Base-by-base conservation (phyloP, 2,113 vertebrate species). In the Prolemur simus region DNA sequence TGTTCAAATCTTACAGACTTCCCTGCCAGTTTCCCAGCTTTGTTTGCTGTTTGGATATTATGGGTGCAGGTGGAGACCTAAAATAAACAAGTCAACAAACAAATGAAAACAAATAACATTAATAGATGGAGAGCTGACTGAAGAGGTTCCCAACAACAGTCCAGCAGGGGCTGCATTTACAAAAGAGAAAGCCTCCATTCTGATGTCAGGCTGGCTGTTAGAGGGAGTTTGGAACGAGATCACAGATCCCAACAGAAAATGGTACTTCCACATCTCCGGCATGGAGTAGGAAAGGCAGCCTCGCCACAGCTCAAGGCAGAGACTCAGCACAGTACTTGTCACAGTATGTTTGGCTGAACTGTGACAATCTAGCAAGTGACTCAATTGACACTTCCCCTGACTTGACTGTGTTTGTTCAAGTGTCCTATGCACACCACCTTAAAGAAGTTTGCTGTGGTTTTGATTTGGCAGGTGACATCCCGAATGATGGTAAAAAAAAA, bases 91-190 rank as follows among this genome's bases (percentile, higher is more conserved):
- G 5, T 13, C 47, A 45, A 39, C 56, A 27, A 23, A 2, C 18
- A 56, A 52, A 56, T 23, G 18, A 45, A 73, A 42, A 77, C 47
- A 63, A 37, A 2, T 1, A 39, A 66, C 52, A 54, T 54, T 18
- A 54, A 18, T 83, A 37, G 60, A 27, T 58, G 11, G 10, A 7
- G 29, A 64, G 74, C 54, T 3, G 66, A 60, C 0, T 0, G 0
- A 6, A 32, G 12, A 39, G 12, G 39, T 23, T 23, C 86, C 42
- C 45, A 4, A 0, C 17, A 2, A 0, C 4, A 1, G 6, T 27
- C 32, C 3, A 0, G 0, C 5, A 6, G 34, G 0, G 29, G 82
- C 58, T 37, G 0, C 0, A 0, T 14, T 37, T 34, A 1, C 54
- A 4, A 1, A n/a, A 83, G 91, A 54, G 52, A 1, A 1, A 8